These are phyloP conservation scores for Leptinotarsa undecemlineata DNA, from an alignment of 1,140 invertebrate genomes.

Conservation along the genomic window DNA sequence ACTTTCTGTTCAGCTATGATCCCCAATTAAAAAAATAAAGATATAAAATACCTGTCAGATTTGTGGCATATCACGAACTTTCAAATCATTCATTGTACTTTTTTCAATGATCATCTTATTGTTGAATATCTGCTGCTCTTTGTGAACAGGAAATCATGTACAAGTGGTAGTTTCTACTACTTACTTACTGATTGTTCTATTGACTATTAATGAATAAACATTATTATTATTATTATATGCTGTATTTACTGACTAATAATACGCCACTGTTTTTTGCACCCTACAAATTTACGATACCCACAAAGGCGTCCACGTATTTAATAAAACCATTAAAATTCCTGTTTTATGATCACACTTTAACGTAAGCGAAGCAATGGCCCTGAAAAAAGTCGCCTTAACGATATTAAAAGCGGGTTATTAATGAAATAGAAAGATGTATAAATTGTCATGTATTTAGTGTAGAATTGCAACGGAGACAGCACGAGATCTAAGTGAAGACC, in stretches of 20 bases:
- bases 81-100: too few relatives aligned
- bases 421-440: slow-evolving; percentile 44
- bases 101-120: too few relatives aligned
- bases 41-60: too few relatives aligned
- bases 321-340: slow-evolving; percentile 45
- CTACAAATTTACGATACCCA: slow-evolving; percentile 35
- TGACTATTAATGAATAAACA: too few relatives aligned
- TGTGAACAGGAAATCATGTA: too few relatives aligned
- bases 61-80: too few relatives aligned
- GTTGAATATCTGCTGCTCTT: too few relatives aligned
- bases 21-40: too few relatives aligned
- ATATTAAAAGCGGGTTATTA: slow-evolving; percentile 33
- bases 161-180: too few relatives aligned
- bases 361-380: slow-evolving; percentile 6
- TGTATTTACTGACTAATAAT: not conserved
- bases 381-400: not conserved
- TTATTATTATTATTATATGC: too few relatives aligned
- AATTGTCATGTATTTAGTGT: slow-evolving; percentile 42
- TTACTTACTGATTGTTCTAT: too few relatives aligned
- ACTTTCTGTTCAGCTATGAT: too few relatives aligned
- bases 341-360: slow-evolving; percentile 44
- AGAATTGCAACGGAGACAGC: slow-evolving; percentile 33
- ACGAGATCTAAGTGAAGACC: slow-evolving; percentile 30
- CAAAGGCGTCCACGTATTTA: slow-evolving; percentile 41
- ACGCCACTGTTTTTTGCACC: not conserved